These are phyloP conservation scores for Sitta europaea DNA, from an alignment of 2,113 vertebrate genomes.

Conservation along the genomic window DNA sequence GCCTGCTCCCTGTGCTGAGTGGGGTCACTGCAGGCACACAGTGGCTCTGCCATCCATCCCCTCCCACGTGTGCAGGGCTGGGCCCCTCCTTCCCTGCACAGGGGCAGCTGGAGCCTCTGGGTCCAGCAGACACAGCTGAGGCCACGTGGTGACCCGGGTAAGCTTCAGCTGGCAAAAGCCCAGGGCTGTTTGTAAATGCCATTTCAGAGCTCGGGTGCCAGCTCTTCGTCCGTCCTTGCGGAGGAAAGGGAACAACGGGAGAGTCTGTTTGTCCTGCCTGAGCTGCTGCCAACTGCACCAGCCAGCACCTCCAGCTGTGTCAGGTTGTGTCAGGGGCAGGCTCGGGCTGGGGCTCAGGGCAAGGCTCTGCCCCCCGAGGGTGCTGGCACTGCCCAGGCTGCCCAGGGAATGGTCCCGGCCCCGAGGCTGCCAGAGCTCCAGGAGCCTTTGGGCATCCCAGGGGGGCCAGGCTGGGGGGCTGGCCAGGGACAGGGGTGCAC, in stretches of 20 bases:
- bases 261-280: not conserved
- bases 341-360: fast-evolving
- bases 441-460: not conserved
- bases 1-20: not conserved
- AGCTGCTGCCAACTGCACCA: not conserved
- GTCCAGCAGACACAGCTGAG: not conserved
- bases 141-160: fast-evolving
- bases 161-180: not conserved
- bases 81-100: not conserved
- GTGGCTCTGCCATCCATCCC: not conserved
- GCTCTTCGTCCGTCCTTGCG: fast-evolving
- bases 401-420: not conserved
- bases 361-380: not conserved
- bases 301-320: not conserved
- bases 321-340: not conserved
- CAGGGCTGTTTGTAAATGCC: not conserved
- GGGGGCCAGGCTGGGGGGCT: not conserved
- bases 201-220: fast-evolving
- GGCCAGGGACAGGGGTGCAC: fast-evolving
- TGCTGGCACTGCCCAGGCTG: not conserved
- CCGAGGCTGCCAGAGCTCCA: not conserved
- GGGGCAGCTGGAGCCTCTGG: not conserved
- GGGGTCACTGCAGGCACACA: not conserved
- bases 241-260: fast-evolving
- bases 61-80: fast-evolving